Base-by-base conservation (phyloP, 2,113 vertebrate genomes). In the Geococcyx californianus region DNA sequence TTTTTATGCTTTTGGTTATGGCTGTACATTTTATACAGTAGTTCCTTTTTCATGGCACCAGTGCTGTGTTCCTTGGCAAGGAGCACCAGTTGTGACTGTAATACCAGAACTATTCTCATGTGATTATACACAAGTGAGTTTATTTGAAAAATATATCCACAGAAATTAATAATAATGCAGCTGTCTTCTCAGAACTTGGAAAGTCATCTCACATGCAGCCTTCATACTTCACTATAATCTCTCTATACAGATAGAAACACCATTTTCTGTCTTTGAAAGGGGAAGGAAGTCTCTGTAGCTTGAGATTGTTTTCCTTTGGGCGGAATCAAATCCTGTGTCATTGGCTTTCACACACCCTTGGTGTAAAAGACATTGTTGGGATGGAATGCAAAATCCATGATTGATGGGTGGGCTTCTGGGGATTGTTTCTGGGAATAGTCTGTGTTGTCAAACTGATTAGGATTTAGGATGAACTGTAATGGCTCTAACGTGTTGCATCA, bases 321-420 rank as follows among this genome's bases (percentile, higher is more conserved):
- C 2, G 0, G 40, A 18, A 36, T 60, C 38, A 58, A 60, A 69
- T 63, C 18, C 7, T 55, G 0, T 42, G 28, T 47, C 6, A 0
- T 33, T 70, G 77, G 11, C 18, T 79, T 0, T 25, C 16, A 6
- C 7, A 12, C 6, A 14, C 59, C 44, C 20, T 59, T 64, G n/a
- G 29, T 75, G 26, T 79, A 29, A 67, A 56, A 67, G 62, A 40
- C 21, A 4, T 56, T 62, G 40, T 58, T 91, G 59, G 28, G 52
- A 19, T 75, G 25, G 26, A 45, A 14, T 28, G 16, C 16, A 29
- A 70, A 70, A 38, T 67, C 28, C 20, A 10, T 42, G n/a, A 11
- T 12, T 31, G 13, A 36, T 68, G 17, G 33, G 15, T 52, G 12
- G 23, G 17, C 19, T 86, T 59, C 1, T 63, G 9, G 40, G 42